Evolutionary conservation across 2,888 invertebrate species (phyloP).

Genomic region (Melanchra persicariae): DNA sequence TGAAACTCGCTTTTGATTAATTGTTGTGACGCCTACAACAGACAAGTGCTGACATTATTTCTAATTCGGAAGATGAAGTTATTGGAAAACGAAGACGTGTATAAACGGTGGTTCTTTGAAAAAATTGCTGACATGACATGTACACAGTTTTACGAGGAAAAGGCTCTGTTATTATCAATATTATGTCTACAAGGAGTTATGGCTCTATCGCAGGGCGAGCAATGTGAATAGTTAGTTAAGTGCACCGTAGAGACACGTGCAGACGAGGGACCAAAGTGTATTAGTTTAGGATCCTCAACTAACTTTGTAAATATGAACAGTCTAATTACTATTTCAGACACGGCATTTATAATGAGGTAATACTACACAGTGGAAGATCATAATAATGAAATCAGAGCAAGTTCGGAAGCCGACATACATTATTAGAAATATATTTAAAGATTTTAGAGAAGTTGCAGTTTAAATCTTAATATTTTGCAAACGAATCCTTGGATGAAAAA

Average conservation of each 20-base stretch:
- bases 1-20: conserved; percentile 60
- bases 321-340: conserved; percentile 57
- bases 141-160: too few relatives aligned
- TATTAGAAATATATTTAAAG: conserved; percentile 2
- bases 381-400: conserved; percentile 24
- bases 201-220: not conserved
- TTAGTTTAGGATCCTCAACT: conserved; percentile 60
- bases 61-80: not conserved
- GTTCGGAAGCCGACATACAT: not conserved
- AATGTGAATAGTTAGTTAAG: conserved; percentile 7
- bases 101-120: too few relatives aligned
- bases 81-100: too few relatives aligned
- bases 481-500: too few relatives aligned
- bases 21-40: conserved; percentile 19
- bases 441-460: too few relatives aligned
- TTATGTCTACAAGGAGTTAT: too few relatives aligned
- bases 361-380: not conserved
- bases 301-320: conserved; percentile 59
- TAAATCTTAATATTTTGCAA: too few relatives aligned
- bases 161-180: too few relatives aligned
- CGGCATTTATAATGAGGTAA: conserved; percentile 56
- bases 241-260: conserved; percentile 16
- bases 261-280: conserved; percentile 14
- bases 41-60: conserved; percentile 5
- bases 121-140: too few relatives aligned